Conservation (phyloP, 2,888 invertebrate genomes). For the Cosmopolites sordidus region DNA sequence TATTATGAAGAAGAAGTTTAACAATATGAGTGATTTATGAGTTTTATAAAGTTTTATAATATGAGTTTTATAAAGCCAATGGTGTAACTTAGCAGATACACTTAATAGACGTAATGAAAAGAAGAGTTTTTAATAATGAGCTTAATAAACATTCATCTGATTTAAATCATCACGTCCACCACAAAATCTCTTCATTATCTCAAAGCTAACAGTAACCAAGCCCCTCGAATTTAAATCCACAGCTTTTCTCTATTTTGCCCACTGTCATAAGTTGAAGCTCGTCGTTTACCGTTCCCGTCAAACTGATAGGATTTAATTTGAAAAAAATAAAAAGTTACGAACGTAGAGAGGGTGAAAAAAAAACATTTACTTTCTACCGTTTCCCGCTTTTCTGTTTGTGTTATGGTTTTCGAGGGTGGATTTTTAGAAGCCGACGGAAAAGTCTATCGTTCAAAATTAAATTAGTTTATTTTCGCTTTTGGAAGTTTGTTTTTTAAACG, state of each 20-base stretch:
- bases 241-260: background rate
- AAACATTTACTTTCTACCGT: constrained; percentile 32
- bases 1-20: too few species aligned
- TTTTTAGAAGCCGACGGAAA: constrained; percentile 14
- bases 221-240: background rate
- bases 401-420: constrained; percentile 28
- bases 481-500: constrained; percentile 12
- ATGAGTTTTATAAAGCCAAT: too few species aligned
- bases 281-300: constrained; percentile 5
- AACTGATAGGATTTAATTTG: constrained; percentile 37
- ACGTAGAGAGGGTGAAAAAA: constrained; percentile 10
- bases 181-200: too few species aligned
- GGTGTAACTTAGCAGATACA: too few species aligned
- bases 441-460: constrained; percentile 16
- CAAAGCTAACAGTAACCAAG: background rate
- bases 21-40: too few species aligned
- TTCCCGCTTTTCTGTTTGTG: constrained; percentile 30
- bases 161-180: too few species aligned
- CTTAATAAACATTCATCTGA: too few species aligned
- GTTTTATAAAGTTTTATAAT: too few species aligned
- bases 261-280: constrained; percentile 19
- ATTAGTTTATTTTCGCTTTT: constrained; percentile 18
- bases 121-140: too few species aligned
- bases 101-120: too few species aligned
- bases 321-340: constrained; percentile 28